Conservation (phyloP, 2,113 vertebrate species). For the Sphaerodactylus townsendi region DNA sequence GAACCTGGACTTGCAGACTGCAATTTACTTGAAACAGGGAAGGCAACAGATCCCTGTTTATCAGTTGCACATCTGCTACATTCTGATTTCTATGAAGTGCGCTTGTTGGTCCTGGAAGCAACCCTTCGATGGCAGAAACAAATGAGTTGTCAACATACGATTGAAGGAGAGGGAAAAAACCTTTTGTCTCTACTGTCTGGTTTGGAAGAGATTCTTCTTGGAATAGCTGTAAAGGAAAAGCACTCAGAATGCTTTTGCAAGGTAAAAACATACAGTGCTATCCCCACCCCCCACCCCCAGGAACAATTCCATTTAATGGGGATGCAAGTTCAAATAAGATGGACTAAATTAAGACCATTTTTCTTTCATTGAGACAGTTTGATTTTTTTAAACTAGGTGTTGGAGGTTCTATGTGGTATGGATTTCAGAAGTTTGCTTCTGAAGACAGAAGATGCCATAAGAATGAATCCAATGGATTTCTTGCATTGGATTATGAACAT, state of each 20-base stretch:
- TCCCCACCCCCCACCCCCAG: too few relatives aligned
- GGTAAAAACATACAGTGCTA: conserved; percentile 73
- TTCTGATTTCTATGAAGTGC: conserved; percentile 84
- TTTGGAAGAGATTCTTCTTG: conserved; percentile 74
- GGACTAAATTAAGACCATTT: background rate
- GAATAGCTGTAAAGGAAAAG: conserved; percentile 81
- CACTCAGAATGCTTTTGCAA: conserved; percentile 88
- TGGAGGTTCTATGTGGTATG: conserved; percentile 80
- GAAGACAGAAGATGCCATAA: conserved; percentile 68
- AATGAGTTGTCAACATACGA: conserved; percentile 34
- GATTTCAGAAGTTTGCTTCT: conserved; percentile 72
- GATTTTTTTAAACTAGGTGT: conserved; percentile 71
- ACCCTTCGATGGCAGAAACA: conserved; percentile 73
- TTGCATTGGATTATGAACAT: conserved; percentile 80
- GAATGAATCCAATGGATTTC: conserved; percentile 76
- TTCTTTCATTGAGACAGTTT: background rate
- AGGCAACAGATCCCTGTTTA: conserved; percentile 36
- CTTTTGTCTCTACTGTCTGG: conserved; percentile 60
- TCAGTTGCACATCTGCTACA: conserved; percentile 72
- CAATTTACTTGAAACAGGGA: conserved; percentile 41
- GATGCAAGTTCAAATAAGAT: background rate
- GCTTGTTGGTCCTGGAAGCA: conserved; percentile 77
- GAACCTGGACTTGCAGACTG: conserved; percentile 34
- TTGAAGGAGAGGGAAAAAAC: conserved; percentile 29
- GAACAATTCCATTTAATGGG: background rate